A percentile compares a stretch with the other conserved stretches of the same genome.
These are phyloP conservation scores for Felis chaus DNA, from an alignment of 2,113 vertebrate species.

Conservation along the genomic window DNA sequence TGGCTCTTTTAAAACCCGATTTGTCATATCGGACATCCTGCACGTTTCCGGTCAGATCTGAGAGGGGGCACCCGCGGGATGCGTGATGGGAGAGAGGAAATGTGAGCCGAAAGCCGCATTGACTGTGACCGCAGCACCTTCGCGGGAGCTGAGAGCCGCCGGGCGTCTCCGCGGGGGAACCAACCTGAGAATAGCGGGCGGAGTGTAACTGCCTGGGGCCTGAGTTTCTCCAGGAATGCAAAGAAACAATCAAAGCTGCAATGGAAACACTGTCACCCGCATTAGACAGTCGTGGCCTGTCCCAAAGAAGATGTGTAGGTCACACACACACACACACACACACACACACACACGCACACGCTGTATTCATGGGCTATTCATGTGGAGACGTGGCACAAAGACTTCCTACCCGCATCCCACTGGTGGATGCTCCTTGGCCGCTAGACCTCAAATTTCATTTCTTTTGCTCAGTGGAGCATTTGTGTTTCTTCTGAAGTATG, in stretches of 20 bases:
- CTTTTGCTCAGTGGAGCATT: not conserved
- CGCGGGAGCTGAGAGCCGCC: slow-evolving; percentile 29
- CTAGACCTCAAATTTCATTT: not conserved
- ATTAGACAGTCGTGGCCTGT: not conserved
- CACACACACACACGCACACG: not conserved
- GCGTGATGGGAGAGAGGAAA: not conserved
- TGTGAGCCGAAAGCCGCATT: slow-evolving; percentile 10
- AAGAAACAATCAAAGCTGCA: slow-evolving; percentile 23
- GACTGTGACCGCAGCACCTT: not conserved
- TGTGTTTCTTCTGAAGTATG: not conserved
- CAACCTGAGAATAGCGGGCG: slow-evolving; percentile 52
- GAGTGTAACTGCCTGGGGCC: slow-evolving; percentile 74
- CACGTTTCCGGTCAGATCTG: slow-evolving; percentile 14
- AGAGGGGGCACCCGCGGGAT: not conserved
- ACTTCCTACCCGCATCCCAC: not conserved
- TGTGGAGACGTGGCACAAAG: not conserved
- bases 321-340: not conserved
- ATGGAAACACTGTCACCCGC: not conserved
- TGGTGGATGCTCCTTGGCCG: rapidly evolving
- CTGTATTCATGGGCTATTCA: not conserved
- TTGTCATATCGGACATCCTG: rapidly evolving
- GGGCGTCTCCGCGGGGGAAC: not conserved
- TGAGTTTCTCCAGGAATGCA: not conserved
- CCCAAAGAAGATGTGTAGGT: not conserved
- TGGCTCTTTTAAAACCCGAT: not conserved